A percentile compares a stretch with the other conserved stretches of the same genome.
Evolutionary conservation across 2,113 vertebrate genomes (phyloP).

Genomic region (Otis tarda): DNA sequence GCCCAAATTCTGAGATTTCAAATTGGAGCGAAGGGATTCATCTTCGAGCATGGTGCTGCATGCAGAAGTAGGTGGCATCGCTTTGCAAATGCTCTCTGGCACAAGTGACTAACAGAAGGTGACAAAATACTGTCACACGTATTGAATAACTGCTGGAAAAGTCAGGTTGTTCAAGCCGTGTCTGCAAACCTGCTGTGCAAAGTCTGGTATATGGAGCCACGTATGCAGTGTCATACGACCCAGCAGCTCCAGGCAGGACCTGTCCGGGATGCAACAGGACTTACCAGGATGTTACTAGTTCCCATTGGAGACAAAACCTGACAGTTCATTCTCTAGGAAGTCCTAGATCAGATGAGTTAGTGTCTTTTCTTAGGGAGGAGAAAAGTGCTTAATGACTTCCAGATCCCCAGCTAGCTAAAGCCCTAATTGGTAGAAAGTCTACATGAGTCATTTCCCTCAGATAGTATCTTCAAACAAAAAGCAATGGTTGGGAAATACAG

Average conservation of each 20-base stretch:
- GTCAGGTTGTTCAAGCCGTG: fast-evolving
- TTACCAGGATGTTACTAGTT: not conserved
- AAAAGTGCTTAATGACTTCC: not conserved
- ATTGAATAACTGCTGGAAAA: not conserved
- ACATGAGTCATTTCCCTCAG: not conserved
- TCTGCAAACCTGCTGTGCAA: not conserved
- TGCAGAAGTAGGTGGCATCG: not conserved
- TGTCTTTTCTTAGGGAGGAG: not conserved
- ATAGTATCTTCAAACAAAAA: not conserved
- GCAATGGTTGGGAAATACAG: not conserved
- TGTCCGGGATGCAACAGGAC: not conserved
- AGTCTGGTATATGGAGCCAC: not conserved
- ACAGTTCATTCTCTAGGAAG: not conserved
- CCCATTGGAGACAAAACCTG: not conserved
- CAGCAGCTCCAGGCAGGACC: not conserved
- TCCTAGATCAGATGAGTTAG: not conserved
- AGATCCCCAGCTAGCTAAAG: not conserved
- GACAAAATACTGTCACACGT: not conserved
- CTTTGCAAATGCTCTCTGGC: not conserved
- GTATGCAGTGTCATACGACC: fast-evolving
- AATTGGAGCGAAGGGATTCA: not conserved
- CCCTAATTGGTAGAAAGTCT: not conserved
- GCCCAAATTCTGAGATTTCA: not conserved
- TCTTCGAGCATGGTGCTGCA: fast-evolving
- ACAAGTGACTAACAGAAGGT: not conserved